Evolutionary conservation across 2,888 invertebrate species (phyloP), one percentile per base, ranked within the genome.

Genomic region (Diaphora mendica): DNA sequence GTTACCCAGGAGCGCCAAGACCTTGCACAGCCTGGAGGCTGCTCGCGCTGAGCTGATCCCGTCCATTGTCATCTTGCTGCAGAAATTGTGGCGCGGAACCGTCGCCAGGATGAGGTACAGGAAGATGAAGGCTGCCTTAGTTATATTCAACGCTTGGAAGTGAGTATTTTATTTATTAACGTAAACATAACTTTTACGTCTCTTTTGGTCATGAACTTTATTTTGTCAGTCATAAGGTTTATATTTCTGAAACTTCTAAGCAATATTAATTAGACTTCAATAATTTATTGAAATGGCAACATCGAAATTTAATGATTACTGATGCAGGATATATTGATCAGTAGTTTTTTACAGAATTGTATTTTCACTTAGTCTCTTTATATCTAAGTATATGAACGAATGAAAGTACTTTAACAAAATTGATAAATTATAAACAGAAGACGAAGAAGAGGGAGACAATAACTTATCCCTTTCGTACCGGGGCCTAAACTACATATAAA

Each of bases 51-150:
- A 97, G 82, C 96, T 98, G 89, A 97, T 99, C 79, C 99, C 99
- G 0, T 97, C 98, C 75, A 99, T 99, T 82, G 98, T 99, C 72
- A 97, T 98, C 48, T 96, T 99, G 88, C 96, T 99, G 82, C 99
- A 99, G 96, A 99, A 99, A 95, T 98, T 99, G 92, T 99, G 99
- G 97, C 96, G 99, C 84, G 99, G 99, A 39, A 93, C 96, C 77
- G 88, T 98, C 39, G 98, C 98, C 17, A 96, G 99, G 35, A 96
- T 96, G 88, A 96, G 97, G 70, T 99, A 98, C 92, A 97, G 97
- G 91, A 97, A 97, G 92, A 97, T 99, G 97, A 97, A 97, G 91
- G 99, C 99, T 0, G 98, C 98, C 0, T 93, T 98, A 82, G 92
- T 96, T 75, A 99, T 99, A 86, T 97, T 98, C 93, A 96, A 97